These are phyloP conservation scores for Caenorhabditis briggsae DNA, from an alignment of 1,140 invertebrate genomes.

Conservation along the genomic window DNA sequence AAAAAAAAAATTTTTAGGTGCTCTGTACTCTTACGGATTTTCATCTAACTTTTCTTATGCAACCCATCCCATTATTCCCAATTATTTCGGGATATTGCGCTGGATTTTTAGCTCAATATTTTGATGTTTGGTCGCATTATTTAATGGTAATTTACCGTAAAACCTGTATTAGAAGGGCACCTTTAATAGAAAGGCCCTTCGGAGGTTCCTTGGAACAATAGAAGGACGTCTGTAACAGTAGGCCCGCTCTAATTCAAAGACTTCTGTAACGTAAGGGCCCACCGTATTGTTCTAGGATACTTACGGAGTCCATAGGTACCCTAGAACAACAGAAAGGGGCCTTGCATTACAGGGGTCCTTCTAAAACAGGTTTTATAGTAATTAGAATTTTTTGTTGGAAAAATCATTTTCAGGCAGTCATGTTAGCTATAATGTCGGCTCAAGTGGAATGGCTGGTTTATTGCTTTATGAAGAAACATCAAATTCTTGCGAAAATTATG, in stretches of 20 bases:
- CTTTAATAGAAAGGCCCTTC: too few relatives aligned
- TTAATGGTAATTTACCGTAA: too few relatives aligned
- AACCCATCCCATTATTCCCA: slow-evolving; percentile 3
- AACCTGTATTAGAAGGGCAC: neutral
- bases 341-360: too few relatives aligned
- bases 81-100: slow-evolving; percentile 7
- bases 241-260: too few relatives aligned
- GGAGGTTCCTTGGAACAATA: too few relatives aligned
- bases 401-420: neutral
- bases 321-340: too few relatives aligned
- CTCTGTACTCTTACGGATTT: slow-evolving; percentile 19
- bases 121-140: neutral
- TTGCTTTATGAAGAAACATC: slow-evolving; percentile 31
- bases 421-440: slow-evolving; percentile 1
- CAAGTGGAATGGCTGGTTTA: slow-evolving; percentile 33
- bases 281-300: too few relatives aligned
- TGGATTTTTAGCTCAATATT: neutral
- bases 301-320: too few relatives aligned
- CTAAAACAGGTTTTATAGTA: too few relatives aligned
- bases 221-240: too few relatives aligned
- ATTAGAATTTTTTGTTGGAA: too few relatives aligned
- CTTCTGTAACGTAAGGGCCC: too few relatives aligned
- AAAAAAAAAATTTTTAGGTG: neutral
- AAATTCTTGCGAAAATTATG: slow-evolving; percentile 5
- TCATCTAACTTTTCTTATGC: neutral